Base-by-base conservation (phyloP, 1,140 invertebrate species). In the Eufriesea mexicana region DNA sequence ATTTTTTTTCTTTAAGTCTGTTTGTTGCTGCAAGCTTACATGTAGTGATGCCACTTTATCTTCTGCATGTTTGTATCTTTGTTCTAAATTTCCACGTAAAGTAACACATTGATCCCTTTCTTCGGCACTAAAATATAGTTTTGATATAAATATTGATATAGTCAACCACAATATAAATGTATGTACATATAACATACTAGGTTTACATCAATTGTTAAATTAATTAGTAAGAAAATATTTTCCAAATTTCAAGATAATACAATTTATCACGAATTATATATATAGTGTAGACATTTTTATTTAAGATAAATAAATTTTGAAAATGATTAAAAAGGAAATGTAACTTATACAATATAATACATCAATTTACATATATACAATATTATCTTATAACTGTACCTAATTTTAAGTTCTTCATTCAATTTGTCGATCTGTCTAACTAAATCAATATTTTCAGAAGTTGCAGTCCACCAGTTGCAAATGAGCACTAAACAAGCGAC, bases 401-500 rank as follows among this genome's bases (percentile, higher is more conserved):
- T 94, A n/a, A 93, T 92, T 89, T 94, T 95, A 8, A 95, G 88
- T 75, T 95, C 93, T 55, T 94, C 94, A 25, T 91, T 93, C 9
- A 95, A 76, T 68, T 95, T 92, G 71, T 95, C 94, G 64, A 95
- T 90, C 85, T 95, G 94, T 59, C 88, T 89, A 28, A 95, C 84
- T 55, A 95, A 86, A 75, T 95, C 95, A 16, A 93, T 84, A 86
- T 95, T 95, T 89, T 95, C 94, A 1, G 94, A 91, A 23, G 94
- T 93, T 1, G 95, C 80, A 25, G 91, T 94, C 94, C 94, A 95
- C 94, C 94, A 95, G 83, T 95, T 95, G 79, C 92, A 95, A 55
- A 93, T 89, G 25, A 95, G 89, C 85, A 95, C 91, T 61, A 95
- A 91, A 84, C 93, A 95, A 18, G 93, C 89, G 12, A 94, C 54